phyloP scores from a whole-genome alignment of 2,888 invertebrate species.

The Meta bourneti region DNA sequence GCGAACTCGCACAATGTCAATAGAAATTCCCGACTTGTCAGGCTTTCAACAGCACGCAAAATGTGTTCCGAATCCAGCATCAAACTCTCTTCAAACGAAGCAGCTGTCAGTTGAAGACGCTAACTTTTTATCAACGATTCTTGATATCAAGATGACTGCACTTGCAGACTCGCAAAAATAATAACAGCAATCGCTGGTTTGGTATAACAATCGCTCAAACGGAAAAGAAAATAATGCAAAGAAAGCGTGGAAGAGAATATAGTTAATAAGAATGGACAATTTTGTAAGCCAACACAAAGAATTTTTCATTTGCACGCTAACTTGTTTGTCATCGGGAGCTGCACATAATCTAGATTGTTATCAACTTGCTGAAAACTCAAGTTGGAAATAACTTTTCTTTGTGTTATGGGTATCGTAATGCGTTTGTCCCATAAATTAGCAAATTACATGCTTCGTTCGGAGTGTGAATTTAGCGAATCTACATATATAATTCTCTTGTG shows the following conservation, averaged over 20 bases:
- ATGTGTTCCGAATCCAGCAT: constrained; percentile 56
- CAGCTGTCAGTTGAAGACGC: constrained; percentile 19
- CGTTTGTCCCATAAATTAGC: too few species aligned
- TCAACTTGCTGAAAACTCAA: too few species aligned
- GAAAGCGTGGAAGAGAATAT: constrained; percentile 29
- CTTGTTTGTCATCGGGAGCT: constrained; percentile 26
- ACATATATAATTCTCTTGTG: too few species aligned
- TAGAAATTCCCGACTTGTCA: constrained; percentile 45
- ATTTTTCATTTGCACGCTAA: constrained; percentile 19
- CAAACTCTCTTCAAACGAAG: constrained; percentile 34
- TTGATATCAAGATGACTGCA: constrained; percentile 21
- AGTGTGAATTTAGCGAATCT: too few species aligned
- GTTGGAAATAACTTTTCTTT: too few species aligned
- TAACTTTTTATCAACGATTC: constrained; percentile 7
- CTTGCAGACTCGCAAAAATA: constrained; percentile 6
- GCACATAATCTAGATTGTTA: not conserved
- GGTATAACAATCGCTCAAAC: constrained; percentile 40
- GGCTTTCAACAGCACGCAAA: constrained; percentile 45
- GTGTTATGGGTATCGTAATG: too few species aligned
- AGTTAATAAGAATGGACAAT: constrained; percentile 18
- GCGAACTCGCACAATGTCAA: constrained; percentile 44
- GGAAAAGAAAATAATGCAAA: constrained; percentile 27
- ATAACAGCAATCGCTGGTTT: constrained; percentile 27
- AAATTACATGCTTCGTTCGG: too few species aligned
- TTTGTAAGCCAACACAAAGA: constrained; percentile 43